Percentiles rank a stretch among this genome's conserved stretches.
These are phyloP conservation scores for Heliconius aoede DNA, from an alignment of 2,888 invertebrate species.

Conservation along the genomic window DNA sequence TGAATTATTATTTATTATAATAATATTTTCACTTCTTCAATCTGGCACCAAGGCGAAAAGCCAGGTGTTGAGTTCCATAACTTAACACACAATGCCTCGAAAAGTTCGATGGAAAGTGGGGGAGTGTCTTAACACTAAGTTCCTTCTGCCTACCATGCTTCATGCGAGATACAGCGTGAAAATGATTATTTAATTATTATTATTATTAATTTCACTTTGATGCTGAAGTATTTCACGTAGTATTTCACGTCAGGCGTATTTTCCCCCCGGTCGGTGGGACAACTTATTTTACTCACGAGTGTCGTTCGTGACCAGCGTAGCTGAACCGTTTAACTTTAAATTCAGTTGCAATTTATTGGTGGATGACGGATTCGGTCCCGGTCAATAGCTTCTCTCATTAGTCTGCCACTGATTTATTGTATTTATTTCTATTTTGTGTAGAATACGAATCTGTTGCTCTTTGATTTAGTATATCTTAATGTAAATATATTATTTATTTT, in stretches of 20 bases:
- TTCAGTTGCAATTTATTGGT: conserved; percentile 49
- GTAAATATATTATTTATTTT: too few species aligned
- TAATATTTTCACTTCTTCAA: too few species aligned
- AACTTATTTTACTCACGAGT: conserved; percentile 48
- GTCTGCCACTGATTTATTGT: conserved; percentile 48
- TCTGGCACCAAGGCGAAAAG: too few species aligned
- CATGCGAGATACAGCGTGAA: too few species aligned
- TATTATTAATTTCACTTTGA: not conserved
- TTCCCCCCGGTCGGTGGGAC: conserved; percentile 36
- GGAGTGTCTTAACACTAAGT: too few species aligned
- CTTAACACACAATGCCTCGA: too few species aligned
- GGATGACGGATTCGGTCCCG: conserved; percentile 49
- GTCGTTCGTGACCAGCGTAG: conserved; percentile 48
- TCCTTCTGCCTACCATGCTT: too few species aligned
- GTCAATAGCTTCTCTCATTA: conserved; percentile 49
- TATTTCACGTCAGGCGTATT: conserved; percentile 38
- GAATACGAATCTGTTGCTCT: conserved; percentile 43
- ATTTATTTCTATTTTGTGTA: conserved; percentile 33
- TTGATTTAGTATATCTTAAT: conserved; percentile 17
- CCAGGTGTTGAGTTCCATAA: too few species aligned
- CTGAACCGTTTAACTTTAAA: conserved; percentile 46
- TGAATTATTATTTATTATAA: too few species aligned
- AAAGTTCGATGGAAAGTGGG: too few species aligned
- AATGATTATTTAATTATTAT: too few species aligned
- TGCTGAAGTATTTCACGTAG: conserved; percentile 7